Percentiles rank a stretch among this genome's conserved stretches.
phyloP scores from a whole-genome alignment of 1,140 invertebrate genomes.

The Pinna nobilis region DNA sequence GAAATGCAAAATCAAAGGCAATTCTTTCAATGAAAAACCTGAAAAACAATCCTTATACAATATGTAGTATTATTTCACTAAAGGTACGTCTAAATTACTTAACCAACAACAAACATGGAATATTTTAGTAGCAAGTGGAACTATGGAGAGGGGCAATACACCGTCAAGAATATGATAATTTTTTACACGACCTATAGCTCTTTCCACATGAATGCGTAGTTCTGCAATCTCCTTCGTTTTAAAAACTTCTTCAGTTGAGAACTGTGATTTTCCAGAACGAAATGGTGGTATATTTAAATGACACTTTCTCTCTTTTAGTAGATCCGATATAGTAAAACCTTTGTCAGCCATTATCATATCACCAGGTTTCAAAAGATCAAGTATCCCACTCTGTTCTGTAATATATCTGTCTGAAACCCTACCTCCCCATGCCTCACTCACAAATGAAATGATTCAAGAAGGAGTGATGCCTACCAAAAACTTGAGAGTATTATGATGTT shows the following conservation, averaged over 20 bases:
- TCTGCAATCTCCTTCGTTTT: conserved; percentile 37
- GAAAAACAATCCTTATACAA: no score
- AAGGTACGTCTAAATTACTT: conserved; percentile 23
- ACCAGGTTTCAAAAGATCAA: conserved; percentile 16
- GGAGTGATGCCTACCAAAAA: conserved; percentile 38
- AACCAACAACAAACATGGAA: conserved; percentile 24
- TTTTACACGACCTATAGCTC: conserved; percentile 25
- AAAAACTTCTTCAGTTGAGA: conserved; percentile 24
- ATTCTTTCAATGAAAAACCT: no score
- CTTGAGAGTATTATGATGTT: conserved; percentile 34
- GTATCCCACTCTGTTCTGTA: conserved; percentile 4
- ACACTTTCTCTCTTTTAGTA: conserved; percentile 20
- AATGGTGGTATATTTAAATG: conserved; percentile 32
- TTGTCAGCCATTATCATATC: conserved; percentile 38
- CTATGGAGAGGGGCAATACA: conserved; percentile 21
- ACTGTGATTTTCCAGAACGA: not conserved
- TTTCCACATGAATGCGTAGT: conserved; percentile 32
- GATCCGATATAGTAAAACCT: conserved; percentile 31
- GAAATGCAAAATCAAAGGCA: no score
- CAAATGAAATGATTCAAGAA: conserved; percentile 36
- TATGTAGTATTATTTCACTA: conserved; percentile 9
- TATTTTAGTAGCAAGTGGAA: conserved; percentile 15
- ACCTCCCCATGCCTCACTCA: conserved; percentile 23
- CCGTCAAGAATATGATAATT: conserved; percentile 27
- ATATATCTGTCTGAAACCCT: conserved; percentile 15